phyloP scores from a whole-genome alignment of 2,888 invertebrate genomes.

The Monoplex corrugatus region DNA sequence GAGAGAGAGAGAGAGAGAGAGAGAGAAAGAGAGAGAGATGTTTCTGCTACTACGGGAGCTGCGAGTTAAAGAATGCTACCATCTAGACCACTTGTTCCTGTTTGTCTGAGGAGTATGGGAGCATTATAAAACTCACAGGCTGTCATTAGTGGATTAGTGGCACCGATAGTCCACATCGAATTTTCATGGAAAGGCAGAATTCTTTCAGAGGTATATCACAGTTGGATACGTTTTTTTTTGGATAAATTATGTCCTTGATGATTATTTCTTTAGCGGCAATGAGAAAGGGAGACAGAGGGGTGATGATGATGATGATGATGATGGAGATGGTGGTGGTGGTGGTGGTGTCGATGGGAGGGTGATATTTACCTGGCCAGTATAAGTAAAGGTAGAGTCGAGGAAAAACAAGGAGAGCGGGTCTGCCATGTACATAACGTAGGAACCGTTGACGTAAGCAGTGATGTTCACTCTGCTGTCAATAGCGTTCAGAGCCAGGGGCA shows the following conservation, averaged over 20 bases:
- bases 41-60: too few species aligned
- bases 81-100: too few species aligned
- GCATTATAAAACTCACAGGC: too few species aligned
- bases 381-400: slow-evolving; percentile 69
- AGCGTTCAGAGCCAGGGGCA: slow-evolving; percentile 59
- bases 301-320: not conserved
- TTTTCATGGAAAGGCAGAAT: too few species aligned
- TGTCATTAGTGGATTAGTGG: too few species aligned
- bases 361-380: slow-evolving; percentile 68
- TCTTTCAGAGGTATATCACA: too few species aligned
- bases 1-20: not conserved
- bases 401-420: slow-evolving; percentile 60
- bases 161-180: too few species aligned
- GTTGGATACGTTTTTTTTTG: too few species aligned
- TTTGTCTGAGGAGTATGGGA: too few species aligned
- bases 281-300: not conserved
- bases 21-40: not conserved
- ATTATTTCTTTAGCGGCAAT: too few species aligned
- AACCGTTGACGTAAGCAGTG: slow-evolving; percentile 60
- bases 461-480: slow-evolving; percentile 63
- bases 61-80: too few species aligned
- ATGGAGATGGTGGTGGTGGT: slow-evolving; percentile 19
- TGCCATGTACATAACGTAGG: slow-evolving; percentile 63
- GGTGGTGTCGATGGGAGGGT: not conserved
- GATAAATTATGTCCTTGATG: too few species aligned